These are phyloP conservation scores for Apotomis turbidana DNA, from an alignment of 2,888 invertebrate genomes.

Conservation along the genomic window DNA sequence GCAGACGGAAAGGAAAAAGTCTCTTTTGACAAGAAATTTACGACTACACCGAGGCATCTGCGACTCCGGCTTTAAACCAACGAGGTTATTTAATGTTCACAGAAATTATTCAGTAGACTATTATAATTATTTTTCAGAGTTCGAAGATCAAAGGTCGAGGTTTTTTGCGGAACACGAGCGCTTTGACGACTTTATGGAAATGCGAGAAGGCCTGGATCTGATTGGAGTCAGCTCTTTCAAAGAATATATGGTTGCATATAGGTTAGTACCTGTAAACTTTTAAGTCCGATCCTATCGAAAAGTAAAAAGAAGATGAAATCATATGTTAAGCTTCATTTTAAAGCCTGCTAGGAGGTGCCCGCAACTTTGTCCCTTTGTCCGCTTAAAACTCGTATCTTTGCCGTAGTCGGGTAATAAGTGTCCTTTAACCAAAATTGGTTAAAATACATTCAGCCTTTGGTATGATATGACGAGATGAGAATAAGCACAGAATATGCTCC, in stretches of 20 bases:
- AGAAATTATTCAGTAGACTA: conserved; percentile 23
- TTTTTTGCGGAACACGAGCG: conserved; percentile 92
- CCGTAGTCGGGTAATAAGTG: too few species aligned
- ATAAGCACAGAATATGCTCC: too few species aligned
- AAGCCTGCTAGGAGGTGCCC: too few species aligned
- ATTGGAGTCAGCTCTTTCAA: conserved; percentile 85
- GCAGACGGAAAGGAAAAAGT: conserved; percentile 20
- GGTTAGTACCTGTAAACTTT: conserved; percentile 55
- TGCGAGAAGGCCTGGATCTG: conserved; percentile 91
- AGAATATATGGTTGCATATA: conserved; percentile 83
- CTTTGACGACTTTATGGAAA: conserved; percentile 93
- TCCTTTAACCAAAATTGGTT: too few species aligned
- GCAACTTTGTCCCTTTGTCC: too few species aligned
- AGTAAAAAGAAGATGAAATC: background rate
- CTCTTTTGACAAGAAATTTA: conserved; percentile 25
- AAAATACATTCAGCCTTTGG: too few species aligned
- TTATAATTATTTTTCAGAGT: conserved; percentile 79
- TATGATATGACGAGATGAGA: too few species aligned
- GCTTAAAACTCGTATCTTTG: too few species aligned
- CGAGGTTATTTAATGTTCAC: conserved; percentile 19
- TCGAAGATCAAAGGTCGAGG: conserved; percentile 90
- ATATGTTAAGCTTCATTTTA: background rate
- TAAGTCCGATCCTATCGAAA: background rate
- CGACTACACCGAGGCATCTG: conserved; percentile 7
- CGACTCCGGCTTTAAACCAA: conserved; percentile 27